Conservation (phyloP, 2,888 invertebrate genomes). For the Thera obeliscata region DNA sequence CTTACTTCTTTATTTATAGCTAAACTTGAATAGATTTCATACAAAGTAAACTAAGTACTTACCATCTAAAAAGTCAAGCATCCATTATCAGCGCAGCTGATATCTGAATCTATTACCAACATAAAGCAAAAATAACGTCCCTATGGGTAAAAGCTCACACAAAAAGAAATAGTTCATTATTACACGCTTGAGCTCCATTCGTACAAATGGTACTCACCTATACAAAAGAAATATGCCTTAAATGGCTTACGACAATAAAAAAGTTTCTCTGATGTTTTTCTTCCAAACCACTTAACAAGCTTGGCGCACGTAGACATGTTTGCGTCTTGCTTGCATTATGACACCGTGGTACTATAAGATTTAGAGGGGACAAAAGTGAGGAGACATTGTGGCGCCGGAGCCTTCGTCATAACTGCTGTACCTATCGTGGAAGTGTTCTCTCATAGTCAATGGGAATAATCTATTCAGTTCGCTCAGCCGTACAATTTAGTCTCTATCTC, state of each 20-base stretch:
- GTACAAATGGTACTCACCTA: conserved; percentile 58
- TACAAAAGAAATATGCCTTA: conserved; percentile 70
- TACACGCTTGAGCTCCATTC: conserved; percentile 44
- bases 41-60: background rate
- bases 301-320: conserved; percentile 84
- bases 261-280: conserved; percentile 84
- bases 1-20: background rate
- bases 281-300: conserved; percentile 85
- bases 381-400: conserved; percentile 77
- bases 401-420: conserved; percentile 67
- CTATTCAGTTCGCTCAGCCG: conserved; percentile 26
- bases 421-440: conserved; percentile 49
- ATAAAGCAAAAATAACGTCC: conserved; percentile 35
- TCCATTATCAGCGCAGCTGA: conserved; percentile 8
- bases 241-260: conserved; percentile 81
- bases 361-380: conserved; percentile 81
- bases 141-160: conserved; percentile 45
- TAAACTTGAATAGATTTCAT: background rate
- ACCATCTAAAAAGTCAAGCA: conserved; percentile 1
- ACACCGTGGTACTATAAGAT: conserved; percentile 82
- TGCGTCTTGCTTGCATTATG: conserved; percentile 84
- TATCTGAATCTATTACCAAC: conserved; percentile 18
- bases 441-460: conserved; percentile 45
- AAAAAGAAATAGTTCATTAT: conserved; percentile 51
- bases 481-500: conserved; percentile 16